Conservation (phyloP, 2,797 vertebrate species). For the Cossypha heuglini region DNA sequence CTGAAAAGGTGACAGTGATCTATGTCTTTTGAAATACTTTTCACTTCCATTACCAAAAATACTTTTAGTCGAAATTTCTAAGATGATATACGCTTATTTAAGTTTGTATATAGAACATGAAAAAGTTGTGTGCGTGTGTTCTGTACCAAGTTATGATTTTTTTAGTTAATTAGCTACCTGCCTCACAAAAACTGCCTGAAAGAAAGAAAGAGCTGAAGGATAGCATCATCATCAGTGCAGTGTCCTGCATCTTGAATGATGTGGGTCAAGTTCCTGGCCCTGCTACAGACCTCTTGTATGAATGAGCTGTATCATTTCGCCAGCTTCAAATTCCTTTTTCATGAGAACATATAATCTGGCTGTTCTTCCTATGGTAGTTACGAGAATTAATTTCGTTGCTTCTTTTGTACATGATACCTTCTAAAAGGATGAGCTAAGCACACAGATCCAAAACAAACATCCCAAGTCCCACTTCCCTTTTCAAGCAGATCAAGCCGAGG, state of each 20-base stretch:
- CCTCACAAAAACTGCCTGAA: background rate
- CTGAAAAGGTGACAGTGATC: background rate
- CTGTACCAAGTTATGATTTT: background rate
- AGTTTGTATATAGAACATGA: background rate
- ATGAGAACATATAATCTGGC: background rate
- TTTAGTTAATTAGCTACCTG: background rate
- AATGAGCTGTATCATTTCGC: background rate
- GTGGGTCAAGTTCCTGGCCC: background rate
- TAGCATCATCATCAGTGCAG: fast-evolving
- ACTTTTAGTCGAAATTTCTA: background rate
- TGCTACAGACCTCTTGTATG: background rate
- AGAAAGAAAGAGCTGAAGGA: background rate
- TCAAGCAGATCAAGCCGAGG: background rate
- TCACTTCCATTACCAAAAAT: background rate
- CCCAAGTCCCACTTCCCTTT: background rate
- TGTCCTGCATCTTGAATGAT: background rate
- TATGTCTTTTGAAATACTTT: background rate
- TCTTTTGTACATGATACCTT: background rate
- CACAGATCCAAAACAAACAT: background rate
- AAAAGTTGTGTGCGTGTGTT: background rate
- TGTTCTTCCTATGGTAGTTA: background rate
- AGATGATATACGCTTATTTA: background rate
- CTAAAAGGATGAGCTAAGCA: background rate
- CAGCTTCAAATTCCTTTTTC: background rate
- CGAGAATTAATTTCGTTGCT: background rate